Conservation (phyloP, 2,888 invertebrate species). For the Agrotis puta region DNA sequence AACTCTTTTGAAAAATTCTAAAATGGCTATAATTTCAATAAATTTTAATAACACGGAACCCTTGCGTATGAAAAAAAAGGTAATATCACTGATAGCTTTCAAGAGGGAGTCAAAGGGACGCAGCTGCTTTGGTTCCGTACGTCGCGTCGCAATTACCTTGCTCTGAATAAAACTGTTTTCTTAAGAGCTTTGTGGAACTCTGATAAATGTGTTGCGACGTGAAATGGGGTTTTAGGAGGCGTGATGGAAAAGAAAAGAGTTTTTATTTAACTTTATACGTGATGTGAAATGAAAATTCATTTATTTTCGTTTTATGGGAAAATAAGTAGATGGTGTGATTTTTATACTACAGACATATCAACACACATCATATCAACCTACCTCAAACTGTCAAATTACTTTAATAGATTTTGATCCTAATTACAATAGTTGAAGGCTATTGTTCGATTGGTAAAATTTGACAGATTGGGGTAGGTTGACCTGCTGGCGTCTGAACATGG, state of each 20-base stretch:
- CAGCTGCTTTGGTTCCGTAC: constrained; percentile 66
- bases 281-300: constrained; percentile 5
- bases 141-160: constrained; percentile 63
- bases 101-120: constrained; percentile 68
- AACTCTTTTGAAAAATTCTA: constrained; percentile 58
- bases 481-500: too few species aligned
- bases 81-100: constrained; percentile 73
- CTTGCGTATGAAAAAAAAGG: constrained; percentile 70
- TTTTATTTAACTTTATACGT: constrained; percentile 25
- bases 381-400: too few species aligned
- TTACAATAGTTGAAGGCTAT: too few species aligned
- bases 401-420: too few species aligned
- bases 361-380: too few species aligned
- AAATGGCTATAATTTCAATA: constrained; percentile 67
- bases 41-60: constrained; percentile 71
- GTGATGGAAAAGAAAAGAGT: constrained; percentile 38
- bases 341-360: too few species aligned
- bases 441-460: too few species aligned
- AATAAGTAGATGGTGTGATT: neutral
- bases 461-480: too few species aligned
- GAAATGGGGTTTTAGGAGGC: constrained; percentile 47
- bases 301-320: neutral
- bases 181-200: constrained; percentile 65
- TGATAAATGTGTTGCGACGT: constrained; percentile 61
- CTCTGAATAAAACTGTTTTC: constrained; percentile 68